A percentile compares a stretch with the other conserved stretches of the same genome.
These are phyloP conservation scores for Nebria ingens DNA, from an alignment of 1,140 invertebrate genomes.

Conservation along the genomic window DNA sequence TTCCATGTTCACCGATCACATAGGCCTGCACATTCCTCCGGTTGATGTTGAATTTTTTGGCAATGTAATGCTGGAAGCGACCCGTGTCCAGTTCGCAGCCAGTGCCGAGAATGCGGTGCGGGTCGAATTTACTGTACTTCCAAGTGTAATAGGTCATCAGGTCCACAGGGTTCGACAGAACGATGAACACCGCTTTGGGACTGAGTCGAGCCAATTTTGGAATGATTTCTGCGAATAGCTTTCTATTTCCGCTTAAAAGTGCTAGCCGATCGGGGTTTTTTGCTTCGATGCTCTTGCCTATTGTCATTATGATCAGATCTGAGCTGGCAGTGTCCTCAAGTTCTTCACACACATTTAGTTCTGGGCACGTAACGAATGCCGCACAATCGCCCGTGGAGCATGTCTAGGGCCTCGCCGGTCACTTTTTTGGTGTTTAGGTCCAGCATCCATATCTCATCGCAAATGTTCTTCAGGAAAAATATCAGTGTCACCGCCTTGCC, in stretches of 20 bases:
- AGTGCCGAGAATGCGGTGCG: conserved; percentile 45
- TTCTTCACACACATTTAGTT: no score
- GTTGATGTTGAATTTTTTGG: conserved; percentile 42
- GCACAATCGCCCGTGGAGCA: neutral
- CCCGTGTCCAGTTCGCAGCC: conserved; percentile 51
- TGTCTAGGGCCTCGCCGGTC: neutral
- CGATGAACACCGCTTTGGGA: conserved; percentile 46
- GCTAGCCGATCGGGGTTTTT: neutral
- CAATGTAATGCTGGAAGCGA: conserved; percentile 47
- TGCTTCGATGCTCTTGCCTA: neutral
- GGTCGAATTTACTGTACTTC: conserved; percentile 50
- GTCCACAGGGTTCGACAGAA: conserved; percentile 54
- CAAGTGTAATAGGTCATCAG: conserved; percentile 51
- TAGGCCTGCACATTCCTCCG: conserved; percentile 42
- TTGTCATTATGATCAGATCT: neutral
- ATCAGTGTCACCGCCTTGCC: neutral
- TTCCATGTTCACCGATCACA: conserved; percentile 54
- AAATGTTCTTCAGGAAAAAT: neutral
- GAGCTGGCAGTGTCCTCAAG: neutral
- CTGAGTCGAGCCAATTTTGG: conserved; percentile 44
- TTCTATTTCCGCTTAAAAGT: neutral
- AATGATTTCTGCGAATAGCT: neutral
- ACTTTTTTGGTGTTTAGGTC: neutral
- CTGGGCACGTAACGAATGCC: no score
- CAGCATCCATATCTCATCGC: neutral